Conservation (phyloP, 2,113 vertebrate genomes). For the Cochlearius cochlearius region DNA sequence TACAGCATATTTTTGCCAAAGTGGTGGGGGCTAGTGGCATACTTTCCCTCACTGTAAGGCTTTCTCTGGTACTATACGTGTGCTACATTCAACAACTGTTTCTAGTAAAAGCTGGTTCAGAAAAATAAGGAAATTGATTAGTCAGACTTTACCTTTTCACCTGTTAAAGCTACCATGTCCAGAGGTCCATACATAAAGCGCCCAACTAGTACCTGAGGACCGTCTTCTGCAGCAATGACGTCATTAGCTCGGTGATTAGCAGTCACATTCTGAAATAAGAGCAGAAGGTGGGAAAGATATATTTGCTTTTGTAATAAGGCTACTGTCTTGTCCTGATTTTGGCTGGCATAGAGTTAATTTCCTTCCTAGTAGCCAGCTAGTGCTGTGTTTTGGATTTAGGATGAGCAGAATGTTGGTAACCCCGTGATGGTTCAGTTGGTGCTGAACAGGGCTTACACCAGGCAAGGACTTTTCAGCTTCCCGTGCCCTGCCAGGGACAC, state of each 20-base stretch:
- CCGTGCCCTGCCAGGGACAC: no score
- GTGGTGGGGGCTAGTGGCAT: background rate
- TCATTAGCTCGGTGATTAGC: slow-evolving; percentile 95
- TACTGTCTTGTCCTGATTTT: background rate
- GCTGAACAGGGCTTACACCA: no score
- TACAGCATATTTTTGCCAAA: background rate
- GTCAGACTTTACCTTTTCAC: slow-evolving; percentile 86
- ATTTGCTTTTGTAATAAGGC: background rate
- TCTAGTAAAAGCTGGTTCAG: background rate
- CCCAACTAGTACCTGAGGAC: slow-evolving; percentile 89
- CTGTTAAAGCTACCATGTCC: slow-evolving; percentile 97
- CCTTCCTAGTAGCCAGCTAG: no score
- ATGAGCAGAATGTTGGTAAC: no score
- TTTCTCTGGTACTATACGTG: background rate
- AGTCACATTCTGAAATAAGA: slow-evolving; percentile 87
- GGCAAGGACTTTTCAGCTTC: no score
- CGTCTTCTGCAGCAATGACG: slow-evolving; percentile 88
- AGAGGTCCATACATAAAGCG: slow-evolving; percentile 98
- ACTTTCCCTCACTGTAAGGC: background rate
- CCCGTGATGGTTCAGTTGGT: no score
- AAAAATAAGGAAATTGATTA: background rate
- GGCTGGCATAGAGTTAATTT: no score
- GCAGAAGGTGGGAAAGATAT: background rate
- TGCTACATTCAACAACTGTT: background rate
- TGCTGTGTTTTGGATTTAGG: no score